Evolutionary conservation across 2,113 vertebrate species (phyloP).

Genomic region (Oostethus manadensis): DNA sequence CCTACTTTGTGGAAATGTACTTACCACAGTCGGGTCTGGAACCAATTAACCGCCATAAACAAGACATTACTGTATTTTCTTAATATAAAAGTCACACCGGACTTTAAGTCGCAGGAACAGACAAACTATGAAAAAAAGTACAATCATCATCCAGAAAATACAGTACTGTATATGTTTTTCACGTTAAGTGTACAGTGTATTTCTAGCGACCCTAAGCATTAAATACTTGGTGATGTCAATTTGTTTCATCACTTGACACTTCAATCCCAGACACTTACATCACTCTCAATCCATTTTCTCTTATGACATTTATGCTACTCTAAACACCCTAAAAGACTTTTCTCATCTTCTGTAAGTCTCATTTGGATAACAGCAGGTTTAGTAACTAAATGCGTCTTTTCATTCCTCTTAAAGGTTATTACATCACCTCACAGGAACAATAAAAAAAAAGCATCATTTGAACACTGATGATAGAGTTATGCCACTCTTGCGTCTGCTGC

Average conservation of each 20-base stretch:
- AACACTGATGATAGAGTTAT: slow-evolving; percentile 14
- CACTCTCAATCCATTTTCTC: slow-evolving; percentile 21
- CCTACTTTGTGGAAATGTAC: too few species aligned
- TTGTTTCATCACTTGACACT: slow-evolving; percentile 5
- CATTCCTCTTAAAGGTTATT: slow-evolving; percentile 19
- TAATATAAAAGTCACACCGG: too few species aligned
- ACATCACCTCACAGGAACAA: slow-evolving; percentile 26
- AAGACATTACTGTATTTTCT: too few species aligned
- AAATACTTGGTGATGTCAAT: not conserved
- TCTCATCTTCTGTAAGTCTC: slow-evolving; percentile 9
- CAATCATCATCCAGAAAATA: too few species aligned
- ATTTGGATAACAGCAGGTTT: slow-evolving; percentile 23
- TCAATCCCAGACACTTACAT: slow-evolving; percentile 24
- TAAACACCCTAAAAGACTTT: slow-evolving; percentile 20
- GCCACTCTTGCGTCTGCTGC: slow-evolving; percentile 3
- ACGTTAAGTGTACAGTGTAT: too few species aligned
- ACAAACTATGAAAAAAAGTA: too few species aligned
- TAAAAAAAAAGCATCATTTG: not conserved
- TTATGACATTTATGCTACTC: slow-evolving; percentile 1
- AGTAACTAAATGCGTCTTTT: slow-evolving; percentile 29
- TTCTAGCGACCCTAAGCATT: too few species aligned
- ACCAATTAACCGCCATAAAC: too few species aligned
- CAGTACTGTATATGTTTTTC: too few species aligned
- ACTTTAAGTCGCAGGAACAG: too few species aligned
- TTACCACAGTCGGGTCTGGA: too few species aligned